Evolutionary conservation across 2,797 vertebrate species (phyloP), one percentile per base, ranked within the genome.

Genomic region (Pampus argenteus): DNA sequence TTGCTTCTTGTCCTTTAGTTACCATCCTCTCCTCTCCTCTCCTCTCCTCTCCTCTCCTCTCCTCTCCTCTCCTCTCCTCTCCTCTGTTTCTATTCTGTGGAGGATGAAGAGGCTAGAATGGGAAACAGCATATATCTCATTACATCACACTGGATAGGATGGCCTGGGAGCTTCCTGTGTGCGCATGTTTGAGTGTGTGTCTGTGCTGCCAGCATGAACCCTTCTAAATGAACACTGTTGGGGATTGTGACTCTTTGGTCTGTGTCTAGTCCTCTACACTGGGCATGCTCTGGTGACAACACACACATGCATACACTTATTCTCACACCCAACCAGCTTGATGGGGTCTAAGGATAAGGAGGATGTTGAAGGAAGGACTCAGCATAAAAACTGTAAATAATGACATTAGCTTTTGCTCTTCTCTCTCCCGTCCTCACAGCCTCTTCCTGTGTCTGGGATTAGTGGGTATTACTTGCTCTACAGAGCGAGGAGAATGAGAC

Each of bases 401-500:
- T 78, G 50, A 74, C 72, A 68, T 71, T 29, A 72, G 38, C 52
- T 66, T 51, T 60, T 48, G 26, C 13, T 4, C 58, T 50, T 25
- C 23, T 61, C 38, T 20, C 67, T 34, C 57, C 62, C 58, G 9
- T 72, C 73, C 57, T 59, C 62, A 61, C 76, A 64, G 65, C 47
- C 76, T 73, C 34, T 76, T 34, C 76, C 77, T 78, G 50, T 80
- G 69, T 79, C 76, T 57, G 28, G 86, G 86, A 92, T 93, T 91
- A 93, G 86, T 76, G 75, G 76, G 86, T 85, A 91, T 93, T 93
- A 92, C 71, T 87, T 90, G 89, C 88, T 90, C 86, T 87, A 67
- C 64, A 74, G 84, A 89, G 88, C 63, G 47, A 84, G 69, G 84
- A 90, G 82, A 93, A 92, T 88, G 84, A 90, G 90, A 86, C 87